phyloP scores from a whole-genome alignment of 1,140 invertebrate genomes.

The Dinothrombium tinctorium region DNA sequence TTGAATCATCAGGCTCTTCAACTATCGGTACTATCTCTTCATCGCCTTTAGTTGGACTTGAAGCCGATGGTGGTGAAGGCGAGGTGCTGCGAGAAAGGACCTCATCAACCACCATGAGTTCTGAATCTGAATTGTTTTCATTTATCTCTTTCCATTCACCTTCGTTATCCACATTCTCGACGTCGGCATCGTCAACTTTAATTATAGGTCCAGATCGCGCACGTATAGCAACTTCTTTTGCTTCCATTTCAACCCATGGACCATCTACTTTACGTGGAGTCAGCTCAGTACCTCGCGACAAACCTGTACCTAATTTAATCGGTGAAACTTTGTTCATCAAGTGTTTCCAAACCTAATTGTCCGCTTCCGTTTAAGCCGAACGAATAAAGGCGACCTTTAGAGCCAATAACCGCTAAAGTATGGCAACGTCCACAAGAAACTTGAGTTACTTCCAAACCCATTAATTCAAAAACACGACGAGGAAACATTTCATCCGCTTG shows the following conservation, averaged over 20 bases:
- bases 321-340: constrained; percentile 25
- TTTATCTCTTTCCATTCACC: not conserved
- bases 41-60: too few relatives aligned
- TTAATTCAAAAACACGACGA: constrained; percentile 61
- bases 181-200: not conserved
- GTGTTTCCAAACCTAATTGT: constrained; percentile 39
- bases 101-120: not conserved
- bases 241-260: constrained; percentile 30
- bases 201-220: not conserved
- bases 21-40: constrained; percentile 9
- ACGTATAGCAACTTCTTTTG: constrained; percentile 4
- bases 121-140: not conserved
- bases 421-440: constrained; percentile 43
- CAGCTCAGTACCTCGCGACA: too few relatives aligned
- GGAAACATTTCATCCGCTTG: constrained; percentile 58
- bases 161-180: not conserved
- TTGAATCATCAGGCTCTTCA: constrained; percentile 7
- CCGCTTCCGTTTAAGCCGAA: constrained; percentile 72
- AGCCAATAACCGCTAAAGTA: constrained; percentile 53
- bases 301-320: constrained; percentile 45
- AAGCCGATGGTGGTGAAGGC: too few relatives aligned
- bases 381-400: constrained; percentile 47
- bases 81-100: too few relatives aligned
- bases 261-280: too few relatives aligned
- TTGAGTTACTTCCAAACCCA: constrained; percentile 77